Evolutionary conservation across 1,140 invertebrate genomes (phyloP).

Genomic region (Spodoptera frugiperda): DNA sequence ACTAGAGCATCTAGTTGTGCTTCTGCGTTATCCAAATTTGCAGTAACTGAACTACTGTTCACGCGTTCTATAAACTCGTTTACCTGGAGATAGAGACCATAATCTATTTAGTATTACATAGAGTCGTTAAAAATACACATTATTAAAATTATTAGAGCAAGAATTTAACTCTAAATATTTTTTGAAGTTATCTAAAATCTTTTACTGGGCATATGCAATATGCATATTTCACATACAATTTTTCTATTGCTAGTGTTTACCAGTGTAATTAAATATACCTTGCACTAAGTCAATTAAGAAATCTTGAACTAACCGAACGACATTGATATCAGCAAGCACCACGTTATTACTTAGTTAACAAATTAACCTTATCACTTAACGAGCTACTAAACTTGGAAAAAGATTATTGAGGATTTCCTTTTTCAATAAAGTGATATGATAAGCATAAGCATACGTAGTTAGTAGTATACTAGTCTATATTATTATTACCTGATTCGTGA

Average conservation of each 20-base stretch:
- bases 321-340: not conserved
- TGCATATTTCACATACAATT: too few species aligned
- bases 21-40: constrained; percentile 98
- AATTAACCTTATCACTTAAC: constrained; percentile 7
- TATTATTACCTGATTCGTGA: constrained; percentile 87
- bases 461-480: not conserved
- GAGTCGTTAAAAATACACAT: not conserved
- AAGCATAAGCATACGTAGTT: not conserved
- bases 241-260: too few species aligned
- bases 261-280: too few species aligned
- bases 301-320: not conserved
- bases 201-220: too few species aligned
- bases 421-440: not conserved
- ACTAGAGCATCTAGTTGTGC: constrained; percentile 99
- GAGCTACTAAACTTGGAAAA: constrained; percentile 1
- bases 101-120: not conserved
- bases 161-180: too few species aligned
- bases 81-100: constrained; percentile 72
- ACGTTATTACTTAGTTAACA: not conserved
- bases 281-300: too few species aligned
- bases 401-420: constrained; percentile 16
- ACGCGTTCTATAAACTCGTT: constrained; percentile 78
- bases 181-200: too few species aligned
- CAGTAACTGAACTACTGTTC: constrained; percentile 91
- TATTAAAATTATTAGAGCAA: too few species aligned